Evolutionary conservation across 2,888 invertebrate genomes (phyloP).

Genomic region (Ochropleura leucogaster): DNA sequence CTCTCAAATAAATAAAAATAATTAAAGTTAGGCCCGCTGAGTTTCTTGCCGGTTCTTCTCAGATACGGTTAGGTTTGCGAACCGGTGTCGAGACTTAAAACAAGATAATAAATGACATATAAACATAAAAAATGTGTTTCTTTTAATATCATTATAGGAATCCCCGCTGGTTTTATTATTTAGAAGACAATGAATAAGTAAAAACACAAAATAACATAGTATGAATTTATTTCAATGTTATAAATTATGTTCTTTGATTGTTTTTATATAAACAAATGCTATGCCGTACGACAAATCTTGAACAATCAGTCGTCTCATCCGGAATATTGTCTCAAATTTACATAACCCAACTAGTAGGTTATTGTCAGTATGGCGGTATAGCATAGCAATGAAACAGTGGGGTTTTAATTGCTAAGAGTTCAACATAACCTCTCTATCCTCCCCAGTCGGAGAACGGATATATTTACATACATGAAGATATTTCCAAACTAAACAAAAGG

Average conservation of each 20-base stretch:
- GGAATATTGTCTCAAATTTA: too few species aligned
- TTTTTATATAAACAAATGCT: not conserved
- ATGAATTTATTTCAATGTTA: not conserved
- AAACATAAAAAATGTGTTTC: slow-evolving; percentile 20
- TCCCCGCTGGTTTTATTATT: slow-evolving; percentile 28
- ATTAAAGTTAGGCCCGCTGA: slow-evolving; percentile 46
- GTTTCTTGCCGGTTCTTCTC: slow-evolving; percentile 64
- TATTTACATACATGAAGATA: too few species aligned
- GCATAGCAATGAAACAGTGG: too few species aligned
- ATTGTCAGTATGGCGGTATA: too few species aligned
- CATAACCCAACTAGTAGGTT: too few species aligned
- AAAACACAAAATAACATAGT: not conserved
- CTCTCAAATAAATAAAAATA: slow-evolving; percentile 7
- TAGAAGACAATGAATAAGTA: not conserved
- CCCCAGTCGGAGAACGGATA: too few species aligned
- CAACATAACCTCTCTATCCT: too few species aligned
- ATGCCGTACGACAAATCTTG: too few species aligned
- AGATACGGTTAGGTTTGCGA: slow-evolving; percentile 55
- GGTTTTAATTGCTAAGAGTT: too few species aligned
- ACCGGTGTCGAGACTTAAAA: slow-evolving; percentile 48
- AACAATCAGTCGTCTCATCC: too few species aligned
- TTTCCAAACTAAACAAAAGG: not conserved
- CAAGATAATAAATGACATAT: slow-evolving; percentile 33
- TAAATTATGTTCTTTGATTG: not conserved
- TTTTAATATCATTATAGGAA: slow-evolving; percentile 18